Conservation (phyloP, 1,140 invertebrate species). For the Achroia grisella region DNA sequence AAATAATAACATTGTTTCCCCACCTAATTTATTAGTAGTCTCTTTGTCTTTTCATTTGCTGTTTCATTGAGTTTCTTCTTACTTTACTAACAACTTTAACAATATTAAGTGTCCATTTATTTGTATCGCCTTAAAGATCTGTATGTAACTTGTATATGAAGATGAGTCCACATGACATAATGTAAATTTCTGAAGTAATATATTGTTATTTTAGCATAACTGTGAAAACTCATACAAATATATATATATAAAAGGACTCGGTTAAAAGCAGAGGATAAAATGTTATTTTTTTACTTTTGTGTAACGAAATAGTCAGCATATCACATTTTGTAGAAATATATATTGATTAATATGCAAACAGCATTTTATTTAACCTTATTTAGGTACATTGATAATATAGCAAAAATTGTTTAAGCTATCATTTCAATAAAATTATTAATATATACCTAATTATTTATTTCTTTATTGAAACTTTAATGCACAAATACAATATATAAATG, state of each 20-base stretch:
- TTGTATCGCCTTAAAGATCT: conserved; percentile 38
- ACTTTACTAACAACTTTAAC: not conserved
- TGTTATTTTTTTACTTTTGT: conserved; percentile 52
- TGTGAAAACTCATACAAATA: no score
- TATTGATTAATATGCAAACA: conserved; percentile 26
- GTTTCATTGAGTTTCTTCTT: conserved; percentile 1
- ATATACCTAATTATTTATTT: no score
- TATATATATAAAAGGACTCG: not conserved
- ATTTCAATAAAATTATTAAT: no score
- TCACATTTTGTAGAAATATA: conserved; percentile 65
- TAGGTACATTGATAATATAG: no score
- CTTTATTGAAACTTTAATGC: no score
- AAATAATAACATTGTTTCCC: conserved; percentile 2
- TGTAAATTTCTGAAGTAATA: conserved; percentile 3
- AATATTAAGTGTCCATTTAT: conserved; percentile 1
- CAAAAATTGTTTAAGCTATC: no score
- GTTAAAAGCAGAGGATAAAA: conserved; percentile 17
- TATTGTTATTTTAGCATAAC: no score
- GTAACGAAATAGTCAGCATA: conserved; percentile 49
- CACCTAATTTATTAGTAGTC: conserved; percentile 4
- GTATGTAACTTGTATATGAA: conserved; percentile 14
- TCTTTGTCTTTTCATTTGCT: no score
- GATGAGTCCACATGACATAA: conserved; percentile 39
- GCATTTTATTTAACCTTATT: not conserved
- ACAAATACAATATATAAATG: no score